phyloP scores from a whole-genome alignment of 2,797 vertebrate genomes.

The Eulemur mongoz region DNA sequence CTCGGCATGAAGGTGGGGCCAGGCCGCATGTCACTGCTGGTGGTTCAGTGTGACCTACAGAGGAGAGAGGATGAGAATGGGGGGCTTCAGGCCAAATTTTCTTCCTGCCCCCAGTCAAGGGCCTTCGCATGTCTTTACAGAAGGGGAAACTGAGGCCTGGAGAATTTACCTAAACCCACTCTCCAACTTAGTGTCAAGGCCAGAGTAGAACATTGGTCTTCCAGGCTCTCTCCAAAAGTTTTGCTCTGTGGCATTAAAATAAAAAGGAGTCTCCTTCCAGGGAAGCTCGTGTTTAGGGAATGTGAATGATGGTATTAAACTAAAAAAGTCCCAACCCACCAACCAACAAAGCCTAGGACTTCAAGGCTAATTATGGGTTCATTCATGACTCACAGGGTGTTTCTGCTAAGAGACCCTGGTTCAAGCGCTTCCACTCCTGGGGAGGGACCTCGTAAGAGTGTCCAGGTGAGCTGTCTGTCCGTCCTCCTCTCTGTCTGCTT shows the following conservation, averaged over 20 bases:
- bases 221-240: not conserved
- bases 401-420: constrained; percentile 32
- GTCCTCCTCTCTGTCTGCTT: not conserved
- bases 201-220: not conserved
- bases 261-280: not conserved
- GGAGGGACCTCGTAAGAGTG: not conserved
- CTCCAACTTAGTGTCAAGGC: not conserved
- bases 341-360: constrained; percentile 26
- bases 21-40: rapidly evolving
- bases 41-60: rapidly evolving
- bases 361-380: constrained; percentile 46
- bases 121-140: not conserved
- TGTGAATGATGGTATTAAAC: not conserved
- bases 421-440: not conserved
- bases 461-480: constrained; percentile 26
- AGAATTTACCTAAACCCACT: not conserved
- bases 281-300: not conserved
- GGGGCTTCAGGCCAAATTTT: not conserved
- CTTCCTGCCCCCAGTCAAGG: not conserved
- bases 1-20: not conserved
- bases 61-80: not conserved
- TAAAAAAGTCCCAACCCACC: constrained; percentile 2
- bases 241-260: not conserved
- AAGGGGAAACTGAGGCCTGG: not conserved
- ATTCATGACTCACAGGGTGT: constrained; percentile 57